Evolutionary conservation across 2,113 vertebrate genomes (phyloP).

Genomic region (Calonectris borealis): DNA sequence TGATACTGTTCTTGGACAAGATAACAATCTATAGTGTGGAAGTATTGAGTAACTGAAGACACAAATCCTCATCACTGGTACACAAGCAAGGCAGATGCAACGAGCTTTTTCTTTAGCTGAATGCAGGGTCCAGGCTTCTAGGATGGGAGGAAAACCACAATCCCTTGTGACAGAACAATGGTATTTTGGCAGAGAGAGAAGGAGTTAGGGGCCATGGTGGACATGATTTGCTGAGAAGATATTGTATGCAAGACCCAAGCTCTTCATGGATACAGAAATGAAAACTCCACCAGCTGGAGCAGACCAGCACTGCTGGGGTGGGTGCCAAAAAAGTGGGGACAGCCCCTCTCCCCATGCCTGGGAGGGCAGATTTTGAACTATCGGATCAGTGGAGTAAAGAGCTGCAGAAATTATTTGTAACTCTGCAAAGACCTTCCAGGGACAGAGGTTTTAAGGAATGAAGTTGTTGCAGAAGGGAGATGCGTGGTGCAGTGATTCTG

Average conservation of each 20-base stretch:
- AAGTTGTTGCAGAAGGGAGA: neutral
- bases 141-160: neutral
- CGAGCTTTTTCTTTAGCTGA: neutral
- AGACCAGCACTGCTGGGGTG: neutral
- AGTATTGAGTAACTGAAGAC: neutral
- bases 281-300: neutral
- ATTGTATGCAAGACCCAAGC: neutral
- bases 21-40: neutral
- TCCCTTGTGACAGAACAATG: neutral
- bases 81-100: neutral
- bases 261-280: neutral
- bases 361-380: neutral
- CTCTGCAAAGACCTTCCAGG: neutral
- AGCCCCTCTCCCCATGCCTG: neutral
- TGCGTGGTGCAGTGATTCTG: neutral
- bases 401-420: neutral
- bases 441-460: neutral
- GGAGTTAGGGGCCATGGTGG: neutral
- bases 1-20: neutral
- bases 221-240: neutral
- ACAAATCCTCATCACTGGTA: neutral
- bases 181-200: neutral
- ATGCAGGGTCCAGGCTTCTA: neutral
- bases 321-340: neutral
- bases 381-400: neutral